Evolutionary conservation across 2,113 vertebrate genomes (phyloP), one percentile per base, ranked within the genome.

Genomic region (Channa argus): DNA sequence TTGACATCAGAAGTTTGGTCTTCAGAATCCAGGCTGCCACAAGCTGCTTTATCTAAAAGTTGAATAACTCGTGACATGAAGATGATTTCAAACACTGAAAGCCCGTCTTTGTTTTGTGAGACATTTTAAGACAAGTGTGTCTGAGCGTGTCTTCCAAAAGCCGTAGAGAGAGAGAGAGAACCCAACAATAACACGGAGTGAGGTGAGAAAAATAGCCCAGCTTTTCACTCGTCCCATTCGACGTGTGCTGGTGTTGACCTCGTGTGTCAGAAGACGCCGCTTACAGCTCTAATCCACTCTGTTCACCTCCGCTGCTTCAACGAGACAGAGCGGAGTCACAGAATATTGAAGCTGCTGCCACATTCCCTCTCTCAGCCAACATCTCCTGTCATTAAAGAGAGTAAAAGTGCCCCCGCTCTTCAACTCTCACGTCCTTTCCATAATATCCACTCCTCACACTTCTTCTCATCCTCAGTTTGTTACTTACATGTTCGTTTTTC

Each of bases 201-300:
- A 67, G 56, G 43, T 74, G 73, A 75, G 79, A 66, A 49, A 80
- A 80, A 80, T 75, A 69, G 76, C 5, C 54, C 69, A 66, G 72
- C 70, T 80, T 83, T 79, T 77, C 72, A 82, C 77, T 80, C 82
- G 79, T 79, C 62, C 72, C 39, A 73, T 65, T 64, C 67, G 38
- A 39, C 11, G 39, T 59, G 59, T 6, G 14, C 12, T 47, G 58
- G 34, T 76, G 80, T 81, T 78, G 74, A 80, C 63, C 79, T 76
- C 74, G 61, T 46, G 45, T 45, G 58, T 64, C 79, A 62, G 69
- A 71, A 80, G 82, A 83, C 52, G 70, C 62, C 63, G 43, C 66
- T 75, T 67, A 77, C 64, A 53, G 55, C 52, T 64, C 56, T 64
- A 62, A 84, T 79, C 74, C 60, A 58, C 56, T 78, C 53, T 33